These are phyloP conservation scores for Pandemis cinnamomeana DNA, from an alignment of 2,888 invertebrate species.

Conservation along the genomic window DNA sequence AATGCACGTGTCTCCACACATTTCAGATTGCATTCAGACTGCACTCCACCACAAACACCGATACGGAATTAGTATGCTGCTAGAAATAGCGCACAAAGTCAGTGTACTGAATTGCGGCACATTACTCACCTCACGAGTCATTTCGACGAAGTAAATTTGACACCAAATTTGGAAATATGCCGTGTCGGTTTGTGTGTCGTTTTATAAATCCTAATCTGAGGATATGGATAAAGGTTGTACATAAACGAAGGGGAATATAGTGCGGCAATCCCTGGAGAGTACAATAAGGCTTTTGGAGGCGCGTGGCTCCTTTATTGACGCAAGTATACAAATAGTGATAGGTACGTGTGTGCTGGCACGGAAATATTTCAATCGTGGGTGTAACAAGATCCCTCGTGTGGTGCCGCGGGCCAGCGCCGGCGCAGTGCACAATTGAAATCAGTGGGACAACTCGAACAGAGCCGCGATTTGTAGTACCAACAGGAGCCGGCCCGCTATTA, in stretches of 20 bases:
- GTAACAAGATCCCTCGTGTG: slow-evolving; percentile 60
- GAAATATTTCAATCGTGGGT: slow-evolving; percentile 62
- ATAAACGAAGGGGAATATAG: slow-evolving; percentile 43
- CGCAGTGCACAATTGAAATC: slow-evolving; percentile 37
- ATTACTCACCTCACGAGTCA: slow-evolving; percentile 18
- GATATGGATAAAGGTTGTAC: slow-evolving; percentile 24
- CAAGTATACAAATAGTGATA: slow-evolving; percentile 55
- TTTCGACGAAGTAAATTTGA: slow-evolving; percentile 3
- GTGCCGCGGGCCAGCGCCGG: slow-evolving; percentile 45
- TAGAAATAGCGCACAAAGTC: slow-evolving; percentile 31
- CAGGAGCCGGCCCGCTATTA: slow-evolving; percentile 18
- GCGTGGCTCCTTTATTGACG: slow-evolving; percentile 55
- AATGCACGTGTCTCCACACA: slow-evolving; percentile 13
- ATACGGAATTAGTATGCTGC: slow-evolving; percentile 30
- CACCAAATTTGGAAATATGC: slow-evolving; percentile 2
- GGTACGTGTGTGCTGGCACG: slow-evolving; percentile 54
- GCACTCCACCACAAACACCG: slow-evolving; percentile 18
- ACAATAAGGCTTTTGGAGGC: slow-evolving; percentile 50
- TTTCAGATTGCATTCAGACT: slow-evolving; percentile 25
- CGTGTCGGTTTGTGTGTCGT: slow-evolving; percentile 1
- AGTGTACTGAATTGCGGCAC: slow-evolving; percentile 15
- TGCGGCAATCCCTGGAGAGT: slow-evolving; percentile 46
- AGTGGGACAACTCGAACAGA: slow-evolving; percentile 38
- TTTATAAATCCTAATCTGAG: slow-evolving; percentile 36
- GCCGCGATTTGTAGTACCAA: slow-evolving; percentile 32